Conservation (phyloP, 1,140 invertebrate species). For the Galendromus occidentalis region DNA sequence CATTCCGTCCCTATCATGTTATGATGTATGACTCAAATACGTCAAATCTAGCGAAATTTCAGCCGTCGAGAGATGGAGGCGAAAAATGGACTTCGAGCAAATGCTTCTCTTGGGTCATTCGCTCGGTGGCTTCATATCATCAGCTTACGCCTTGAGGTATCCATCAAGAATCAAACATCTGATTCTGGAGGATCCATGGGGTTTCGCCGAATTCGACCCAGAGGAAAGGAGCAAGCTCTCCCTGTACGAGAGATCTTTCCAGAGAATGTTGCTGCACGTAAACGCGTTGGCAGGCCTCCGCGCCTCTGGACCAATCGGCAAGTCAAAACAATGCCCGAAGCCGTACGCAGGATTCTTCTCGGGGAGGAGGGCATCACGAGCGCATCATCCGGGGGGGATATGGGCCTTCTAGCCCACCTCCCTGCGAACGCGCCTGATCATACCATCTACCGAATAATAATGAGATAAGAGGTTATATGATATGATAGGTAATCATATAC, state of each 20-base stretch:
- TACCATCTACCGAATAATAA: no score
- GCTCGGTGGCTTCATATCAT: conserved; percentile 77
- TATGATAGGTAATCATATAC: no score
- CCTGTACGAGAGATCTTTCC: conserved; percentile 52
- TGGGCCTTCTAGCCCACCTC: no score
- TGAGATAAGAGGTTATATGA: no score
- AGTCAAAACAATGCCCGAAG: no score
- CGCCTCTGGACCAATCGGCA: conserved; percentile 67
- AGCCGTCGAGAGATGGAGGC: conserved; percentile 78
- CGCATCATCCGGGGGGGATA: no score
- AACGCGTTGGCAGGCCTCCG: conserved; percentile 77
- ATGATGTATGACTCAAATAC: no score
- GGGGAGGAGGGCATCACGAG: no score
- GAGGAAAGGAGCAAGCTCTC: conserved; percentile 42
- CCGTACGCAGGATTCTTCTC: no score
- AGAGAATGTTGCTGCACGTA: conserved; percentile 46
- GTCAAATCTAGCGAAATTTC: no score
- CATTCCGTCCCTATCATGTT: no score
- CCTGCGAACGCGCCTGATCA: no score
- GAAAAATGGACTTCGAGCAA: conserved; percentile 64
- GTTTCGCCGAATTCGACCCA: conserved; percentile 49
- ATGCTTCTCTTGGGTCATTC: conserved; percentile 84
- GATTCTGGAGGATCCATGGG: conserved; percentile 90
- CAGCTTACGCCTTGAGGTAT: conserved; percentile 71
- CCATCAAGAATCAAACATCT: conserved; percentile 67